These are phyloP conservation scores for Lordiphosa stackelbergi DNA, from an alignment of 1,140 invertebrate species.

Conservation along the genomic window DNA sequence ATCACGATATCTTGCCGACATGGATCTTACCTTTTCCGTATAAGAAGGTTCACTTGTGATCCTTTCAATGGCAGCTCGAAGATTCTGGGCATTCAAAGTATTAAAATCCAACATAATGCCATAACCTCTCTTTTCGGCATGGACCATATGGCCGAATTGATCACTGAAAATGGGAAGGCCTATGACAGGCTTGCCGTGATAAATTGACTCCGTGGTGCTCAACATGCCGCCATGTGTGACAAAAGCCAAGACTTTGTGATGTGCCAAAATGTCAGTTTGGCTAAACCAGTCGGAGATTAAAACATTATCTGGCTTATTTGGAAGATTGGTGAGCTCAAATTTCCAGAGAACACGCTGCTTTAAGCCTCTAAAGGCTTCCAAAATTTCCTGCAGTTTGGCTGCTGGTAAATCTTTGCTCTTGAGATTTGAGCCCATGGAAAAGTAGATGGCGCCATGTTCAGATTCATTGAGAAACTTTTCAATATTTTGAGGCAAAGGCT, in stretches of 20 bases:
- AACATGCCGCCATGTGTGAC: conserved; percentile 81
- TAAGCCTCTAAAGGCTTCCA: conserved; percentile 78
- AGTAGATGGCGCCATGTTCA: conserved; percentile 79
- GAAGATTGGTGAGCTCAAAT: conserved; percentile 78
- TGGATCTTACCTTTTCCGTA: conserved; percentile 44
- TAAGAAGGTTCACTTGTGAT: conserved; percentile 46
- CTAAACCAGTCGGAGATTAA: conserved; percentile 81
- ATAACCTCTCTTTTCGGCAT: conserved; percentile 43
- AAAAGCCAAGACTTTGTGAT: conserved; percentile 80
- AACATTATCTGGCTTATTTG: conserved; percentile 79
- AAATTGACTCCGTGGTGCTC: conserved; percentile 80
- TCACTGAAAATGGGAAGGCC: conserved; percentile 81
- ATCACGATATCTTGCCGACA: conserved; percentile 82
- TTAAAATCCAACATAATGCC: conserved; percentile 42
- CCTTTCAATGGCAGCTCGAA: conserved; percentile 41
- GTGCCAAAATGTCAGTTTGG: conserved; percentile 81
- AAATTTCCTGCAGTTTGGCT: conserved; percentile 77
- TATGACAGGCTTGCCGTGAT: conserved; percentile 80
- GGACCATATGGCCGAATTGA: conserved; percentile 76
- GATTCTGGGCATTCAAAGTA: conserved; percentile 12
- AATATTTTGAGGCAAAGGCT: conserved; percentile 62
- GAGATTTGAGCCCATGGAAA: conserved; percentile 78
- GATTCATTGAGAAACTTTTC: conserved; percentile 73
- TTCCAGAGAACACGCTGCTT: conserved; percentile 82
- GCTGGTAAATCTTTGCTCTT: conserved; percentile 60